These are phyloP conservation scores for Phallusia fumigata DNA, from an alignment of 23 tunicate genomes.

Conservation along the genomic window DNA sequence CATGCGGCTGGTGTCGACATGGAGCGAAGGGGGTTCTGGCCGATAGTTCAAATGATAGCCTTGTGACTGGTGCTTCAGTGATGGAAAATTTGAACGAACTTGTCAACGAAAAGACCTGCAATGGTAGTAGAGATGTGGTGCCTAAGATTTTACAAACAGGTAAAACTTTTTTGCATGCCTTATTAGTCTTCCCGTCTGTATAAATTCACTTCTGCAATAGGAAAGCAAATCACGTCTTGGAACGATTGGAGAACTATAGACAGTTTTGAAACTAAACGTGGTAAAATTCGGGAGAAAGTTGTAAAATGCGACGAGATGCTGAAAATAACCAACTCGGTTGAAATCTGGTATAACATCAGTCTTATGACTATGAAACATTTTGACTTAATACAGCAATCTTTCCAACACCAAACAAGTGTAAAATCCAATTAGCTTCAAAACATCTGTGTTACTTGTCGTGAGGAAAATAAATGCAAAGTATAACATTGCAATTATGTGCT, in stretches of 20 bases:
- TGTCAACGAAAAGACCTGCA: slow-evolving; percentile 18
- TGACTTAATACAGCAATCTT: too few species aligned
- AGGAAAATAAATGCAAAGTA: not conserved
- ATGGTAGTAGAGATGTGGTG: slow-evolving; percentile 24
- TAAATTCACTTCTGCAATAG: not conserved
- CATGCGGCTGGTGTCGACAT: slow-evolving; percentile 84
- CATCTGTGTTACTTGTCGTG: too few species aligned
- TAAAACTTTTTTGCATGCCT: not conserved
- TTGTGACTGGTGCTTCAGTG: slow-evolving; percentile 38
- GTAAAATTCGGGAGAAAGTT: slow-evolving; percentile 51
- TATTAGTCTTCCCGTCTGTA: not conserved
- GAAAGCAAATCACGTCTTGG: slow-evolving; percentile 23
- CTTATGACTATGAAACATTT: too few species aligned
- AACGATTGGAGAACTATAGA: slow-evolving; percentile 43
- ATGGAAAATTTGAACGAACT: slow-evolving; percentile 35
- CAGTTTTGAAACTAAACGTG: slow-evolving; percentile 14
- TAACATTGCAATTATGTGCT: not conserved
- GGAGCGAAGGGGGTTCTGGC: slow-evolving; percentile 90
- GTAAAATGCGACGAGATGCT: slow-evolving; percentile 10
- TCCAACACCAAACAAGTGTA: too few species aligned
- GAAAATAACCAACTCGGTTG: too few species aligned
- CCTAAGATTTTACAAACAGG: slow-evolving; percentile 13
- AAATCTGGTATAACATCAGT: too few species aligned
- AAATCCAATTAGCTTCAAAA: too few species aligned
- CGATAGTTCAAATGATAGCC: slow-evolving; percentile 70